A percentile compares a stretch with the other conserved stretches of the same genome.
Evolutionary conservation across 1,140 invertebrate species (phyloP).

Genomic region (Calephelis nemesis): DNA sequence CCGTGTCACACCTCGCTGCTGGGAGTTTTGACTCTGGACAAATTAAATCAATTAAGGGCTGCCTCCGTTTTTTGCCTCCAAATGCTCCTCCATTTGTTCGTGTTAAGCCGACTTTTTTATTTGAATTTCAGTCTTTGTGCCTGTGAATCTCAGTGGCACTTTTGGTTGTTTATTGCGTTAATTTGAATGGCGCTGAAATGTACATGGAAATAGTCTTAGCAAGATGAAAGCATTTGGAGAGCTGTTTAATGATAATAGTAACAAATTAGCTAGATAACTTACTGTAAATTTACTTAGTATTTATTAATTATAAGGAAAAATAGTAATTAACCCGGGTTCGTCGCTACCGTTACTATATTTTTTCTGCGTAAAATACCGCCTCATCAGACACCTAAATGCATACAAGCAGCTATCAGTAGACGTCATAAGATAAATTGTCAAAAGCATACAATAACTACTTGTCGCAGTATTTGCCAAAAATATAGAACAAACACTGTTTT

Average conservation of each 20-base stretch:
- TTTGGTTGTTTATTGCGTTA: conserved; percentile 38
- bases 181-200: conserved; percentile 30
- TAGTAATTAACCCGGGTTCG: no score
- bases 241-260: background rate
- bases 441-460: no score
- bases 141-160: conserved; percentile 36
- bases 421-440: no score
- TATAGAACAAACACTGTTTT: no score
- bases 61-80: conserved; percentile 50
- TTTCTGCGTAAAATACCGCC: no score
- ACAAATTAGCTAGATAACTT: background rate
- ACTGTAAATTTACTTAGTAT: no score
- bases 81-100: conserved; percentile 61
- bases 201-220: conserved; percentile 32
- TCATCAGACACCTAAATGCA: no score
- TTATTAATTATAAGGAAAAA: no score
- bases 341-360: no score
- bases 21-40: conserved; percentile 62
- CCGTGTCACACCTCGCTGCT: conserved; percentile 33
- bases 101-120: conserved; percentile 58
- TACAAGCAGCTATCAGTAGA: no score
- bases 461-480: no score
- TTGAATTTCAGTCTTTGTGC: conserved; percentile 40
- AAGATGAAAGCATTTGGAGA: background rate
- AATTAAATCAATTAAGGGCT: conserved; percentile 73